Conservation (phyloP, 2,113 vertebrate species). For the Alaudala cheleensis region DNA sequence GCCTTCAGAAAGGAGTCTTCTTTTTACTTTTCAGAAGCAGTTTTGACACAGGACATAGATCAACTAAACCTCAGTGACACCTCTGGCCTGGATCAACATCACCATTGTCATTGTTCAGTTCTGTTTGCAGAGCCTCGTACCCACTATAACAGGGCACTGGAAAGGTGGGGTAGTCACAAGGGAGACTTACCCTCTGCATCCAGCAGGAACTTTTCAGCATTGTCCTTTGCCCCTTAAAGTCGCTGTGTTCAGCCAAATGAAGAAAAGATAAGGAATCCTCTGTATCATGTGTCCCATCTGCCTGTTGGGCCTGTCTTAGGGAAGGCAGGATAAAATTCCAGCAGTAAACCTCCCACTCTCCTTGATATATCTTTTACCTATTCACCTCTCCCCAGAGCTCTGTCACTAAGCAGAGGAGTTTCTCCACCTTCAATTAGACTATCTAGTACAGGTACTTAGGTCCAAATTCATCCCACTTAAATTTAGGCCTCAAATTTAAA, state of each 20-base stretch:
- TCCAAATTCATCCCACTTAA: neutral
- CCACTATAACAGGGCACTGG: neutral
- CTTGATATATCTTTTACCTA: neutral
- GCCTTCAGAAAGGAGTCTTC: neutral
- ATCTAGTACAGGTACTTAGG: neutral
- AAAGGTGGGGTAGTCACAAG: neutral
- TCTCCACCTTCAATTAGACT: neutral
- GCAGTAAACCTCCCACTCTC: neutral
- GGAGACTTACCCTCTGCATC: neutral
- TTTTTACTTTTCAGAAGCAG: neutral
- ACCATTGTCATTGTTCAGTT: neutral
- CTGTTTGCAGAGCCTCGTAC: fast-evolving
- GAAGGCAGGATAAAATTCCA: neutral
- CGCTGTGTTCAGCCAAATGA: neutral
- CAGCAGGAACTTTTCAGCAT: neutral
- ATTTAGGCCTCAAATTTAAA: neutral
- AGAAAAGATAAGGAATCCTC: neutral
- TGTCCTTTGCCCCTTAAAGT: neutral
- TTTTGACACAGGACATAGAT: neutral
- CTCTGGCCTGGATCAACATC: neutral
- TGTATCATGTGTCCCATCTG: too few species aligned
- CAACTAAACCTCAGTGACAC: neutral
- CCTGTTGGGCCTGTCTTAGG: too few species aligned
- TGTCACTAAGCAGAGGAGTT: neutral
- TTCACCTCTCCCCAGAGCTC: neutral